Evolutionary conservation across 2,797 vertebrate genomes (phyloP).

Genomic region (Hapalemur alaotrensis): DNA sequence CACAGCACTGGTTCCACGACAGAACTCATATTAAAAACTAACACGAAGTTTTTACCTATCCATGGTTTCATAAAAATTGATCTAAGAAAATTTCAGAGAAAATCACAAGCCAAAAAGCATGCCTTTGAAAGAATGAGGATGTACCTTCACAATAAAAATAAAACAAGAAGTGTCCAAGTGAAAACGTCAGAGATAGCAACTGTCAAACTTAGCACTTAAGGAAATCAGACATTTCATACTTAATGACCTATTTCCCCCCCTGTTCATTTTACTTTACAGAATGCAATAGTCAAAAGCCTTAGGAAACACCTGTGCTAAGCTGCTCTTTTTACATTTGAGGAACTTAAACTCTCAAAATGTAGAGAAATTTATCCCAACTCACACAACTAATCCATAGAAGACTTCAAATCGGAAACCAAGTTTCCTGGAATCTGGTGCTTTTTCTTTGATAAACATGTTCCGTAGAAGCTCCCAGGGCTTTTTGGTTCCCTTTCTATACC

Average conservation of each 20-base stretch:
- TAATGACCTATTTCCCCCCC: not conserved
- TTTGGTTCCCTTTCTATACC: not conserved
- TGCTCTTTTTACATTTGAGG: slow-evolving; percentile 39
- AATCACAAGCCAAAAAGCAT: no score
- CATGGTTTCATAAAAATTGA: no score
- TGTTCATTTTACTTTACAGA: slow-evolving; percentile 17
- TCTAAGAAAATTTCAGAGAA: no score
- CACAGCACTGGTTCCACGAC: no score
- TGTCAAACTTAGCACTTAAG: no score
- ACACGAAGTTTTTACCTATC: no score
- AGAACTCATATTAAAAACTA: no score
- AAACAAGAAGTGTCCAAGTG: no score
- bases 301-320: not conserved
- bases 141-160: no score
- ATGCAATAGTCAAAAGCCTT: not conserved
- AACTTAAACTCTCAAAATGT: not conserved
- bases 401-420: not conserved
- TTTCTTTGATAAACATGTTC: not conserved
- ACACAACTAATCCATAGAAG: not conserved
- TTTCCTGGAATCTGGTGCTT: not conserved
- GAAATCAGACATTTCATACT: no score
- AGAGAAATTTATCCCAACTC: not conserved
- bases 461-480: not conserved
- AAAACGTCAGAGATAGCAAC: no score
- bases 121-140: no score